Evolutionary conservation across 64 coral and sea anemone genomes (phyloP), one percentile per base, ranked within the genome.

Genomic region (Montipora capricornis): DNA sequence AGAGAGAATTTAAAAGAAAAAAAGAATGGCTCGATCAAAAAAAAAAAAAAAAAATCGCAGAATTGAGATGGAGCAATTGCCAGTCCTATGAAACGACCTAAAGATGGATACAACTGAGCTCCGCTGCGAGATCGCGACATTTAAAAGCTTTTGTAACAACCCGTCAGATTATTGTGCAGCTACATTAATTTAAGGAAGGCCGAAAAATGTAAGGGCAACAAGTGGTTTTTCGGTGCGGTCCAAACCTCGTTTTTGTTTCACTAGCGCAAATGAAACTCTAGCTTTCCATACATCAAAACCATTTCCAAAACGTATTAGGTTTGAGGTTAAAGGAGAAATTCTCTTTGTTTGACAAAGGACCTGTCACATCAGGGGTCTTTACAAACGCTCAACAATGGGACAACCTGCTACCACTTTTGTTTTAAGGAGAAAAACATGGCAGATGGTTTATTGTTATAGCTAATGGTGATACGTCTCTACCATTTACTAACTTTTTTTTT

Each of bases 381-480:
- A 68, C 61, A 47, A 9, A 15, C 24, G 81, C 15, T 5, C 46
- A 73, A 86, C 82, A 86, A 86, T 86, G 71, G 13, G 2, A 50
- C 13, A 37, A 86, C 82, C 82, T 86, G 82, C 82, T 86, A 86
- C 11, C 11, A 2, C 45, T 47, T 71, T 86, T 86, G 82, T 86
- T 86, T 86, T 44, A 71, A 71, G 49, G 17, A 73, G 53, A 71
- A 17, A 86, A 49, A 86, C 64, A 86, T 19, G 5, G 15, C 82
- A 86, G 82, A 86, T 86, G 82, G 37, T 73, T 71, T 86, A 71
- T 57, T 6, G 0, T 50, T 71, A 22, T 1, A 71, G 9, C 20
- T 50, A 8, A 73, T 70, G 49, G 45, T 49, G 76, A 86, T 71
- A 5, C 9, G 16, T 83, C 46, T 70, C 15, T 86, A 46, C 46